A percentile compares a stretch with the other conserved stretches of the same genome.
Conservation (phyloP, 2,888 invertebrate genomes). For the Hemithea aestivaria region DNA sequence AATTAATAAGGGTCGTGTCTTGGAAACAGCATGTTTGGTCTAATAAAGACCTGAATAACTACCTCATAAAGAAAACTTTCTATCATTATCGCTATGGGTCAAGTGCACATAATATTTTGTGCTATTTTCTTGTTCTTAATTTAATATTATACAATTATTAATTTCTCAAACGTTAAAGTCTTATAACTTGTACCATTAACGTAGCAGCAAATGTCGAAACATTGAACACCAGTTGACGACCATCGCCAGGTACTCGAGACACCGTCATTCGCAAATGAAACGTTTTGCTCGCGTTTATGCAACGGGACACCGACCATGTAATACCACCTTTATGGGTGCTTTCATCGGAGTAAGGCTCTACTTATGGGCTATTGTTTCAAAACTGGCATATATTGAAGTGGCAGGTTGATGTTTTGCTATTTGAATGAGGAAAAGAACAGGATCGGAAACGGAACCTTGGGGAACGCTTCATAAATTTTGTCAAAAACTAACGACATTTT, state of each 20-base stretch:
- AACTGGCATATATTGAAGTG: constrained; percentile 6
- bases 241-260: constrained; percentile 11
- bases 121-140: too few relatives aligned
- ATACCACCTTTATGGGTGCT: constrained; percentile 16
- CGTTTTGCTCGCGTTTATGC: constrained; percentile 25
- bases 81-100: too few relatives aligned
- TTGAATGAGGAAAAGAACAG: constrained; percentile 1
- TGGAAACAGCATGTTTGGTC: too few relatives aligned
- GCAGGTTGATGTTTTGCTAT: constrained; percentile 5
- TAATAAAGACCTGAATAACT: too few relatives aligned
- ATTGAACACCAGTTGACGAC: constrained; percentile 25
- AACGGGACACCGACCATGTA: constrained; percentile 25
- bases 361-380: constrained; percentile 15
- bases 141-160: too few relatives aligned
- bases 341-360: constrained; percentile 11
- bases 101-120: too few relatives aligned
- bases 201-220: constrained; percentile 25
- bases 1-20: too few relatives aligned
- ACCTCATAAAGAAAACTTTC: too few relatives aligned
- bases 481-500: constrained; percentile 2
- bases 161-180: constrained; percentile 6
- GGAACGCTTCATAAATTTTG: constrained; percentile 6
- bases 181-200: constrained; percentile 12
- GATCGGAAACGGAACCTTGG: constrained; percentile 3
- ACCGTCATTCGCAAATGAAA: constrained; percentile 20